Percentiles rank a stretch among this genome's conserved stretches.
These are phyloP conservation scores for Trinectes maculatus DNA, from an alignment of 2,113 vertebrate species.

Conservation along the genomic window DNA sequence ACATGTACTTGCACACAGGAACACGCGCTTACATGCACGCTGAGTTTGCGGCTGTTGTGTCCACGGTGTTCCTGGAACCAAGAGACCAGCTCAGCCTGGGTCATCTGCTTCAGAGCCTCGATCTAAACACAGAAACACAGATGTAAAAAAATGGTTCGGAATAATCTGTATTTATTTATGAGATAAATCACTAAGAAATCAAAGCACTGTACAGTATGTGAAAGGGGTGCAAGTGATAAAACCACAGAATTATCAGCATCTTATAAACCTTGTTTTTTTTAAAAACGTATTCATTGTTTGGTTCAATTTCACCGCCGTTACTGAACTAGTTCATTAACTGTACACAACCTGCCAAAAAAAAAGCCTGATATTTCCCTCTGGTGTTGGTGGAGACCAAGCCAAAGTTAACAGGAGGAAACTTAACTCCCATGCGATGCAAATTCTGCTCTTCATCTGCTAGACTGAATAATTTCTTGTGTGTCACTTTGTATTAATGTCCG, in stretches of 20 bases:
- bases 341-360: neutral
- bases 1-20: neutral
- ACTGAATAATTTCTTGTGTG: neutral
- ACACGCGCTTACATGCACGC: conserved; percentile 88
- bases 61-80: conserved; percentile 89
- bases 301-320: neutral
- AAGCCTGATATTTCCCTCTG: neutral
- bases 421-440: neutral
- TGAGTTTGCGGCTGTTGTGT: conserved; percentile 86
- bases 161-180: too few species aligned
- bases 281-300: neutral
- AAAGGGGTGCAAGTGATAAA: neutral
- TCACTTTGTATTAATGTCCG: neutral
- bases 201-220: neutral
- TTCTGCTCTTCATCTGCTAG: neutral
- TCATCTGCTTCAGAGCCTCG: conserved; percentile 90
- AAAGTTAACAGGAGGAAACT: neutral
- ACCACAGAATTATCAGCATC: neutral
- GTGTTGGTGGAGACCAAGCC: neutral
- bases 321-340: conserved; percentile 1
- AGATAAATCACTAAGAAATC: too few species aligned
- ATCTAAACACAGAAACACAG: conserved; percentile 79
- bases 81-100: conserved; percentile 84
- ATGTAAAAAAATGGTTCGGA: neutral
- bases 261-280: neutral